phyloP scores from a whole-genome alignment of 2,888 invertebrate genomes.

The Protophormia terraenovae region DNA sequence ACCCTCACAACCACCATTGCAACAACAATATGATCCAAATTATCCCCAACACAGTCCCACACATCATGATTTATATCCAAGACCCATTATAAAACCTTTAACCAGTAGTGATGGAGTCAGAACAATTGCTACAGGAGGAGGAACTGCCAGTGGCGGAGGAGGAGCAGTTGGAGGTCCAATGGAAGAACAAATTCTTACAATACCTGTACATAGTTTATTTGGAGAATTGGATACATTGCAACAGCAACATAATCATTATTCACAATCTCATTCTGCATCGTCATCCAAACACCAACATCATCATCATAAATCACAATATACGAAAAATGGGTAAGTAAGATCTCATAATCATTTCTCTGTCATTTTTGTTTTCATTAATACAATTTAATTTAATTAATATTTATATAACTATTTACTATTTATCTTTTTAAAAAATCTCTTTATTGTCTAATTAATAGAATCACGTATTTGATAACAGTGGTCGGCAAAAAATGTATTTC shows the following conservation, averaged over 20 bases:
- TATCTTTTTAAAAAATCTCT: too few species aligned
- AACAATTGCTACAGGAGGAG: background rate
- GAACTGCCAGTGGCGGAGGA: background rate
- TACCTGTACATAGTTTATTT: conserved; percentile 74
- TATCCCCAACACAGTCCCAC: conserved; percentile 73
- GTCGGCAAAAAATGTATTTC: too few species aligned
- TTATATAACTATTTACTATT: background rate
- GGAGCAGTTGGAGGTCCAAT: too few species aligned
- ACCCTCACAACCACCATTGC: conserved; percentile 22
- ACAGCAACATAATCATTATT: conserved; percentile 51
- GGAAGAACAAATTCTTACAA: conserved; percentile 75
- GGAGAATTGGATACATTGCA: conserved; percentile 73
- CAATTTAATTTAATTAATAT: background rate
- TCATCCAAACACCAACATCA: conserved; percentile 22
- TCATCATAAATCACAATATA: conserved; percentile 49
- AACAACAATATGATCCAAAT: conserved; percentile 61
- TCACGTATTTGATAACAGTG: too few species aligned
- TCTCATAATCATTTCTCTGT: background rate
- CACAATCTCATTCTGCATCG: conserved; percentile 37
- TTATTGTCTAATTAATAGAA: too few species aligned
- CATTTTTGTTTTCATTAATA: background rate
- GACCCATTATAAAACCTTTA: conserved; percentile 68
- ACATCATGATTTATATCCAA: conserved; percentile 71
- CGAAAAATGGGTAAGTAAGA: conserved; percentile 49
- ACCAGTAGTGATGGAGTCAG: background rate